Percentiles rank a stretch among this genome's conserved stretches.
Conservation (phyloP, 35 echinoderm and acorn worm species). For the Acanthaster planci region DNA sequence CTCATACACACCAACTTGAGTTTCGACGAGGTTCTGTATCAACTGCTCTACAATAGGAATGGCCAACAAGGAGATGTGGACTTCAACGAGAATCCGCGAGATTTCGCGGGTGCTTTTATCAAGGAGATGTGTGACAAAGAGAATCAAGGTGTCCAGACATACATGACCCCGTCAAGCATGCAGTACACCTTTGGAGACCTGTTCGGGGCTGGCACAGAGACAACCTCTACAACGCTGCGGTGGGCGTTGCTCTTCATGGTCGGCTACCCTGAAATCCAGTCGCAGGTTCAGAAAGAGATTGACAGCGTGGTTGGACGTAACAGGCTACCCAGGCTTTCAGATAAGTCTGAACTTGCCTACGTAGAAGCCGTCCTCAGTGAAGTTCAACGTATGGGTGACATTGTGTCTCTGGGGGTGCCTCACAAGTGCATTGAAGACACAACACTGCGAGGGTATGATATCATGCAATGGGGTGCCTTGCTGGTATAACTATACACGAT, state of each 20-base stretch:
- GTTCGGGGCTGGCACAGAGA: conserved; percentile 67
- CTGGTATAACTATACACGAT: too few relatives aligned
- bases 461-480: too few relatives aligned
- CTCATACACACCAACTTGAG: neutral
- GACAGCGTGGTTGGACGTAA: conserved; percentile 52
- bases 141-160: neutral
- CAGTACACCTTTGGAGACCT: conserved; percentile 15
- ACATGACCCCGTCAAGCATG: neutral
- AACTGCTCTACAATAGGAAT: neutral
- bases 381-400: conserved; percentile 54
- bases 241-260: conserved; percentile 71
- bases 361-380: conserved; percentile 52
- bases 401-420: conserved; percentile 58
- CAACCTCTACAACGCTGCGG: conserved; percentile 37
- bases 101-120: conserved; percentile 26
- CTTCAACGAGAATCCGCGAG: neutral
- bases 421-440: conserved; percentile 20
- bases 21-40: neutral
- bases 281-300: conserved; percentile 56
- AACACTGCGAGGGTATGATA: conserved; percentile 15
- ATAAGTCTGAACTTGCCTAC: conserved; percentile 42
- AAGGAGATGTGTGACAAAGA: neutral
- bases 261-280: conserved; percentile 48
- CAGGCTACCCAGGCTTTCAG: conserved; percentile 13
- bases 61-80: neutral